Percentiles rank a stretch among this genome's conserved stretches.
Conservation (phyloP, 2,797 vertebrate species). For the Sarcoramphus papa region DNA sequence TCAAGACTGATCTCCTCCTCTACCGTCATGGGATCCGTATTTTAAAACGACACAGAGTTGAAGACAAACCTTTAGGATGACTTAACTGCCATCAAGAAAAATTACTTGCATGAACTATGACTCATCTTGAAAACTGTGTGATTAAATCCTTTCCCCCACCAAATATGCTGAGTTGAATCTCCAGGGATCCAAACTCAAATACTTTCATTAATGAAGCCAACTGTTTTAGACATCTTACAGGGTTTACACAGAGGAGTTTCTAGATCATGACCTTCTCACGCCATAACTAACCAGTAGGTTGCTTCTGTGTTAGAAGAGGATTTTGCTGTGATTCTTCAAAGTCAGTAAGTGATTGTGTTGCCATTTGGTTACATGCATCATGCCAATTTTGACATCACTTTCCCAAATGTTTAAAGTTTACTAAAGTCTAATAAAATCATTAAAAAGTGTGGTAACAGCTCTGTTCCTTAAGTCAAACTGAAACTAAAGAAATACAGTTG, state of each 20-base stretch:
- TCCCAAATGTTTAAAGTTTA: background rate
- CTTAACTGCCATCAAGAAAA: background rate
- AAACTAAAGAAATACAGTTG: background rate
- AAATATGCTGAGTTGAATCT: background rate
- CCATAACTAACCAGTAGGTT: background rate
- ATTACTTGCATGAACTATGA: rapidly evolving
- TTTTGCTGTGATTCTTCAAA: background rate
- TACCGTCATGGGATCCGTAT: background rate
- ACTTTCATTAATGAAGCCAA: background rate
- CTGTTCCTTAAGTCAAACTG: background rate
- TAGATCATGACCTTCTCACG: background rate
- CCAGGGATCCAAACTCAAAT: background rate
- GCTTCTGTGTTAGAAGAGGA: background rate
- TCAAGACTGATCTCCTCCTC: background rate
- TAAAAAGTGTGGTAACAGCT: background rate
- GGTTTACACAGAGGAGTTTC: background rate
- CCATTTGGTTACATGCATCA: background rate
- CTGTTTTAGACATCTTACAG: background rate
- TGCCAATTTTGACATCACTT: background rate
- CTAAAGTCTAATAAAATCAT: background rate
- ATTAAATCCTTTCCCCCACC: background rate
- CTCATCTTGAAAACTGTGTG: background rate
- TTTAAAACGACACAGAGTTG: background rate
- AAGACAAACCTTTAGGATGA: background rate
- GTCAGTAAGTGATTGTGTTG: background rate